Percentiles rank a stretch among this genome's conserved stretches.
phyloP scores from a whole-genome alignment of 2,888 invertebrate species.

The Prenolepis imparis region DNA sequence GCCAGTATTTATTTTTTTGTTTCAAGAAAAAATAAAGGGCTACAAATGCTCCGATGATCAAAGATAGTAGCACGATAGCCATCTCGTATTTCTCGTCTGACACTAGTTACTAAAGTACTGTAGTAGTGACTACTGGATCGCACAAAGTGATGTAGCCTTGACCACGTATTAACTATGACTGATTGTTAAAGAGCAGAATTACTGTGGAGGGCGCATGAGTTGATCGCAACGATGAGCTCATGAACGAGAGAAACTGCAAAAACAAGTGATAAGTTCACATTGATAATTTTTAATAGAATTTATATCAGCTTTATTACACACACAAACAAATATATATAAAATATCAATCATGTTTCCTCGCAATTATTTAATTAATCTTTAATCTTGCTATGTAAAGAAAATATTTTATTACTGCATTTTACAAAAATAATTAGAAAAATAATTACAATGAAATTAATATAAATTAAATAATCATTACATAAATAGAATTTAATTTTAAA shows the following conservation, averaged over 20 bases:
- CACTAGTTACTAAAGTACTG: too few relatives aligned
- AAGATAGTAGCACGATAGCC: neutral
- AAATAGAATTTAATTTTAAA: neutral
- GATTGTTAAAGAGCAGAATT: neutral
- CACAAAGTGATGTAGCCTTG: neutral
- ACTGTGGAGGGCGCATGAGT: neutral
- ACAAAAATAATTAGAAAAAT: neutral
- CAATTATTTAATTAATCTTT: neutral
- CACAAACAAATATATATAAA: neutral
- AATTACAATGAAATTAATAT: neutral
- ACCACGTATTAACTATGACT: constrained; percentile 12
- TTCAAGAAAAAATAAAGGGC: constrained; percentile 1
- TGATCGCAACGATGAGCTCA: neutral
- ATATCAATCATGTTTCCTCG: neutral
- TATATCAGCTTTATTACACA: too few relatives aligned
- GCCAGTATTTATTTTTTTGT: constrained; percentile 62
- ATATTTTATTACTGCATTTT: neutral
- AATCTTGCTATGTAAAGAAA: neutral
- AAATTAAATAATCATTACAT: neutral
- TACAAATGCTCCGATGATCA: neutral
- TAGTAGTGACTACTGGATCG: neutral
- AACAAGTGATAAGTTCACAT: neutral
- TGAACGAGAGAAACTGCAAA: neutral
- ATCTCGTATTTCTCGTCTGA: constrained; percentile 6
- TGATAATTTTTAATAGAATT: too few relatives aligned